Conservation (phyloP, 2,797 vertebrate species). For the Nothura maculosa region DNA sequence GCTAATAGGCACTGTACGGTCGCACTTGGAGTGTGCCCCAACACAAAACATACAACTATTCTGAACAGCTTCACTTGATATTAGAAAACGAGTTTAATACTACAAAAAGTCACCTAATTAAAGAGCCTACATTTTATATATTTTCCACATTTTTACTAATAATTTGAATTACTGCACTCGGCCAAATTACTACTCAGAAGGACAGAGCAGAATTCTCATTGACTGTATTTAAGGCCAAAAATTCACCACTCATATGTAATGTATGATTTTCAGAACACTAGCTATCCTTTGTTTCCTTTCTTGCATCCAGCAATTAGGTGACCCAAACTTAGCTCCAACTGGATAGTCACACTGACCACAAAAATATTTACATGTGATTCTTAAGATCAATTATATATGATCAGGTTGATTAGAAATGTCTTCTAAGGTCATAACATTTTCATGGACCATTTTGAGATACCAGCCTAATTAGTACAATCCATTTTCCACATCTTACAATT, state of each 20-base stretch:
- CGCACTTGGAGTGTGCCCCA: too few relatives aligned
- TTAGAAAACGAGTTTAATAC: neutral
- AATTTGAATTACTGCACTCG: neutral
- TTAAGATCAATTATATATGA: neutral
- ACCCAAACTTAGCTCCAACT: neutral
- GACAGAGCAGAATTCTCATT: neutral
- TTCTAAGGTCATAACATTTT: neutral
- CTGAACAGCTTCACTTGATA: neutral
- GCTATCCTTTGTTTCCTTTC: neutral
- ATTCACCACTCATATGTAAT: neutral
- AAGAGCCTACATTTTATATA: neutral
- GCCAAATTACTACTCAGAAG: neutral
- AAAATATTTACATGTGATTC: neutral
- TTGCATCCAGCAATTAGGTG: neutral
- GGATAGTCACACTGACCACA: neutral
- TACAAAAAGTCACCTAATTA: neutral
- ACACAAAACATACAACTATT: neutral
- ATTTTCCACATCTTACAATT: neutral
- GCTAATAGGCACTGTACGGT: too few relatives aligned
- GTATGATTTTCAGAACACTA: neutral
- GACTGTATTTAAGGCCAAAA: neutral
- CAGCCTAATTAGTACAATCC: rapidly evolving
- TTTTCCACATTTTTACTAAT: neutral
- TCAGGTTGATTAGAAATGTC: neutral
- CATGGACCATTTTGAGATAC: neutral